Evolutionary conservation across 2,113 vertebrate genomes (phyloP), one percentile per base, ranked within the genome.

Genomic region (Bostrychus sinensis): DNA sequence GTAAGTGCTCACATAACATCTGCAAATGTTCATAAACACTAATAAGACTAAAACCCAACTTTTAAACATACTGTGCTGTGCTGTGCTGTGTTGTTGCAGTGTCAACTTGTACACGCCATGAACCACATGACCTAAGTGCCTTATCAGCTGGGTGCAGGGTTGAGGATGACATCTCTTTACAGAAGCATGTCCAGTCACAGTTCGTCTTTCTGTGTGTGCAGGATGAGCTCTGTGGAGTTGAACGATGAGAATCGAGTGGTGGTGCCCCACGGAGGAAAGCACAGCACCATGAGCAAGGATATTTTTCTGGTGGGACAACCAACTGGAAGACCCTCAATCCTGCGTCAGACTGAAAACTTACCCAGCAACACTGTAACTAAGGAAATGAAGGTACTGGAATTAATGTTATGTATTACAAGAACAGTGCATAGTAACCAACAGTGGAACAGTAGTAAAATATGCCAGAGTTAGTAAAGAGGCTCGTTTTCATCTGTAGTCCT

Each of bases 341-440:
- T 98, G 14, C 90, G 94, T 0, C 85, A 97, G 84, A 93, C 93
- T 2, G 96, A 97, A 67, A 98, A 98, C 75, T 62, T 98, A 59
- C 93, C 90, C 2, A 92, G 82, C 34, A 95, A 87, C 81, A 89
- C 42, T 10, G 56, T 82, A 32, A 76, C 72, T 11, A 96, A 91
- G 82, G 80, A 75, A 0, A 30, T 77, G 9, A 98, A 98, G 94
- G 92, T 93, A 81, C 7, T 48, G 13, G 9, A 9, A 5, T 16
- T 23, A 20, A 48, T n/a, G n/a, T n/a, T n/a, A n/a, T n/a, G n/a
- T n/a, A n/a, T n/a, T n/a, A n/a, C n/a, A n/a, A n/a, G n/a, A n/a
- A n/a, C n/a, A n/a, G n/a, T n/a, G n/a, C n/a, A n/a, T n/a, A n/a
- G n/a, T n/a, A n/a, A n/a, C n/a, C n/a, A n/a, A n/a, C n/a, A n/a